Percentiles rank a stretch among this genome's conserved stretches.
Conservation (phyloP, 2,113 vertebrate species). For the Stictonetta naevosa region DNA sequence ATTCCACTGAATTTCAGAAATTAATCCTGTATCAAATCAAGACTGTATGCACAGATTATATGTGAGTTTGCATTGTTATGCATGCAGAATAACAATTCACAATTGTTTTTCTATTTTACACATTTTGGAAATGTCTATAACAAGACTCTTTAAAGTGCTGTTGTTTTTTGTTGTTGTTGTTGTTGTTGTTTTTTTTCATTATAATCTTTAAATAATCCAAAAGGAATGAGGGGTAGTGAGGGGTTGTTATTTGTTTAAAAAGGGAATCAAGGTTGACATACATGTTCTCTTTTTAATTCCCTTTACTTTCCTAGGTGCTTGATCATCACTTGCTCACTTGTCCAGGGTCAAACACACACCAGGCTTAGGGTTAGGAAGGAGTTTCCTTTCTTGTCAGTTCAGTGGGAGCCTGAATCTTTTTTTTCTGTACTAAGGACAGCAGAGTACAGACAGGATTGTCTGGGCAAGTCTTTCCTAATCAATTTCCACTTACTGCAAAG, state of each 20-base stretch:
- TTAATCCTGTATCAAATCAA: not conserved
- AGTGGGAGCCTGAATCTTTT: not conserved
- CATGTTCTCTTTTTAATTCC: not conserved
- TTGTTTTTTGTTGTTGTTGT: not conserved
- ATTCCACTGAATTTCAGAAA: not conserved
- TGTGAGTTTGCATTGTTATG: not conserved
- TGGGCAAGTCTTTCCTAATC: not conserved
- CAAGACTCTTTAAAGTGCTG: not conserved
- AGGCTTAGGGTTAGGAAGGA: not conserved
- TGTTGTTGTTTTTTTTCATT: not conserved
- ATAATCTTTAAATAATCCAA: not conserved
- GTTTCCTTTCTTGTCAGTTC: not conserved
- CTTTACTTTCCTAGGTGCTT: not conserved
- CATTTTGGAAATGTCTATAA: not conserved
- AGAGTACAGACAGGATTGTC: not conserved
- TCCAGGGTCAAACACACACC: not conserved
- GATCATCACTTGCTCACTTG: not conserved
- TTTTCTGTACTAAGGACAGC: not conserved
- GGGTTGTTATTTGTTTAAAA: not conserved
- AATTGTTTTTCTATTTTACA: not conserved
- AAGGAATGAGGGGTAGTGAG: accelerated
- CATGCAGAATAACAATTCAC: not conserved
- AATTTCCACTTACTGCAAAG: not conserved
- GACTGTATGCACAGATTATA: not conserved
- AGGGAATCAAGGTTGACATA: not conserved